A percentile compares a stretch with the other conserved stretches of the same genome.
Evolutionary conservation across 2,797 vertebrate species (phyloP).

Genomic region (Atherinosoma microstoma): DNA sequence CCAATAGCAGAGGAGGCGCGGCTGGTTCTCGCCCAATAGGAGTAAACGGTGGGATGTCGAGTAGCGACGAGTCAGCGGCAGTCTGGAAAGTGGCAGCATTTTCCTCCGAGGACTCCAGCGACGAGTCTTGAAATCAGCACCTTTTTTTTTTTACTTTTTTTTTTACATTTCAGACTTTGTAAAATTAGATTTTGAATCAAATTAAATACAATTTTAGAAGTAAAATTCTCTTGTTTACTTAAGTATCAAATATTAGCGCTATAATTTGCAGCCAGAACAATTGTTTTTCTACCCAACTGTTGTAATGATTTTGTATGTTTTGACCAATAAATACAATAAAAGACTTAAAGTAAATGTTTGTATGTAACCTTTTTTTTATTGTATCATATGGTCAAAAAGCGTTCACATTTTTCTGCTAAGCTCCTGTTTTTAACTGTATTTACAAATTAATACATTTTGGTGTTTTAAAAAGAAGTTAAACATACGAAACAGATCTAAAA

Average conservation of each 20-base stretch:
- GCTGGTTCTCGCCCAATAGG: constrained; percentile 5
- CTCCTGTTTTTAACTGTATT: neutral
- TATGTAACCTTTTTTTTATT: too few species aligned
- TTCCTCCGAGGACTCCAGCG: constrained; percentile 63
- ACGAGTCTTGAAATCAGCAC: constrained; percentile 35
- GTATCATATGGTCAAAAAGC: neutral
- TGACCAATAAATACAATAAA: too few species aligned
- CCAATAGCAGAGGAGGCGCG: constrained; percentile 13
- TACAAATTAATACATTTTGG: neutral
- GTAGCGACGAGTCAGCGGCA: constrained; percentile 8
- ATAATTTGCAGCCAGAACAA: neutral
- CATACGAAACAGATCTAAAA: neutral
- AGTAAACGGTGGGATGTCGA: neutral
- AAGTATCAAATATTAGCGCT: too few species aligned
- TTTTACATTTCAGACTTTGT: neutral
- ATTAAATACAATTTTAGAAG: too few species aligned
- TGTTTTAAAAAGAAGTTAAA: neutral
- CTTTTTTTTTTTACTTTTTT: neutral
- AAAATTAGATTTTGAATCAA: neutral
- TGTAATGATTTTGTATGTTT: neutral
- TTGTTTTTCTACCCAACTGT: neutral
- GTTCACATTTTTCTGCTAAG: neutral
- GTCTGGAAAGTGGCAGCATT: neutral
- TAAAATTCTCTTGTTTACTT: too few species aligned
- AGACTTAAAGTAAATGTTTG: too few species aligned